Evolutionary conservation across 2,797 vertebrate genomes (phyloP).

Genomic region (Syngnathus acus): DNA sequence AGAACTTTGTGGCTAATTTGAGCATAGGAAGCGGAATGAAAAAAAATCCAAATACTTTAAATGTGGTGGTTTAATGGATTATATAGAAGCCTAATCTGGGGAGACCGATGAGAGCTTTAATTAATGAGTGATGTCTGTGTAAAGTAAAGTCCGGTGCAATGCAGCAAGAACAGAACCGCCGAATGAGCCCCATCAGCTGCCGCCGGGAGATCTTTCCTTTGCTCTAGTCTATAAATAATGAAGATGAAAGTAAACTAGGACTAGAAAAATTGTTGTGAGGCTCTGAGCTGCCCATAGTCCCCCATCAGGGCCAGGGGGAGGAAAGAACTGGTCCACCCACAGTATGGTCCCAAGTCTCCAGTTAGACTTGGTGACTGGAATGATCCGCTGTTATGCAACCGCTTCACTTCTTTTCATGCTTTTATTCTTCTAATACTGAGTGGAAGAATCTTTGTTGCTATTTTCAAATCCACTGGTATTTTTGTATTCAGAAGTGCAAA

Average conservation of each 20-base stretch:
- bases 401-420: slow-evolving; percentile 26
- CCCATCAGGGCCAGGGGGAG: slow-evolving; percentile 51
- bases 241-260: slow-evolving; percentile 49
- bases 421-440: slow-evolving; percentile 13
- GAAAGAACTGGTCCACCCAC: slow-evolving; percentile 44
- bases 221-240: slow-evolving; percentile 64
- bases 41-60: neutral
- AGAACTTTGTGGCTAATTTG: neutral
- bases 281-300: slow-evolving; percentile 58
- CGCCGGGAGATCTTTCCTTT: slow-evolving; percentile 44
- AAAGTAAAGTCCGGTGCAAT: slow-evolving; percentile 51
- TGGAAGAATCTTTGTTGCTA: slow-evolving; percentile 9
- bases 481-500: neutral
- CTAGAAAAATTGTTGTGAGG: slow-evolving; percentile 55
- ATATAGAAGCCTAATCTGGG: neutral
- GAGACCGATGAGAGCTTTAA: slow-evolving; percentile 40
- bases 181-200: slow-evolving; percentile 42
- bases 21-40: neutral
- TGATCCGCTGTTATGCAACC: slow-evolving; percentile 46
- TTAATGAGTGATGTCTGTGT: slow-evolving; percentile 54
- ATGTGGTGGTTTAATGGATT: neutral
- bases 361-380: slow-evolving; percentile 43
- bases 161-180: slow-evolving; percentile 19
- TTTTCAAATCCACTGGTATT: neutral
- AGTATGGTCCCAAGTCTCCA: slow-evolving; percentile 28